Conservation (phyloP, 2,888 invertebrate genomes). For the Imbricaverruca yamaguchii region DNA sequence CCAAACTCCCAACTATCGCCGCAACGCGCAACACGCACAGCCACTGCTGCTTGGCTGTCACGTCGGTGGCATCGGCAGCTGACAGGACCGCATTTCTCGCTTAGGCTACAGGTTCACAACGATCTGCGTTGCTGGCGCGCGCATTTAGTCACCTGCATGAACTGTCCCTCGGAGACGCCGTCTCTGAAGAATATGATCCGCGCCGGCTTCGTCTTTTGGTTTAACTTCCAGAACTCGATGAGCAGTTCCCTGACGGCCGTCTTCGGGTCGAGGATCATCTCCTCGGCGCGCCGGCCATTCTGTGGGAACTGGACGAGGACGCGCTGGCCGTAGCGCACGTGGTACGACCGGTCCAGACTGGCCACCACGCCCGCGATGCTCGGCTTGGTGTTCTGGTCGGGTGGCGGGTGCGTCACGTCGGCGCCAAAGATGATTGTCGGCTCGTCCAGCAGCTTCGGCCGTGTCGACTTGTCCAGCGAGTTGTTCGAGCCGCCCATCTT, state of each 20-base stretch:
- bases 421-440: constrained; percentile 71
- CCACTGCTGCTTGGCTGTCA: too few species aligned
- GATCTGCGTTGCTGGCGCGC: too few species aligned
- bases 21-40: too few species aligned
- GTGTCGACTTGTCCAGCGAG: constrained; percentile 37
- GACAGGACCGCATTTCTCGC: too few species aligned
- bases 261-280: background rate
- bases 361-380: constrained; percentile 52
- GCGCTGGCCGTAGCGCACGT: constrained; percentile 12
- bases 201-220: constrained; percentile 49
- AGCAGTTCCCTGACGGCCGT: constrained; percentile 53
- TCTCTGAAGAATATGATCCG: constrained; percentile 67
- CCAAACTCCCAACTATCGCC: too few species aligned
- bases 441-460: constrained; percentile 38
- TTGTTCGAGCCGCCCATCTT: constrained; percentile 80
- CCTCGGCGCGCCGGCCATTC: background rate
- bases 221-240: constrained; percentile 46
- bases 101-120: too few species aligned
- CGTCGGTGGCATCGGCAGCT: too few species aligned
- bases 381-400: constrained; percentile 54
- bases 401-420: constrained; percentile 85
- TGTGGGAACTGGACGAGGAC: constrained; percentile 8
- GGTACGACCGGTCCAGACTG: constrained; percentile 36
- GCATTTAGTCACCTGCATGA: constrained; percentile 38
- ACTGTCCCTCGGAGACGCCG: constrained; percentile 82